Conservation (phyloP, 2,797 vertebrate species). For the Melopsittacus undulatus region DNA sequence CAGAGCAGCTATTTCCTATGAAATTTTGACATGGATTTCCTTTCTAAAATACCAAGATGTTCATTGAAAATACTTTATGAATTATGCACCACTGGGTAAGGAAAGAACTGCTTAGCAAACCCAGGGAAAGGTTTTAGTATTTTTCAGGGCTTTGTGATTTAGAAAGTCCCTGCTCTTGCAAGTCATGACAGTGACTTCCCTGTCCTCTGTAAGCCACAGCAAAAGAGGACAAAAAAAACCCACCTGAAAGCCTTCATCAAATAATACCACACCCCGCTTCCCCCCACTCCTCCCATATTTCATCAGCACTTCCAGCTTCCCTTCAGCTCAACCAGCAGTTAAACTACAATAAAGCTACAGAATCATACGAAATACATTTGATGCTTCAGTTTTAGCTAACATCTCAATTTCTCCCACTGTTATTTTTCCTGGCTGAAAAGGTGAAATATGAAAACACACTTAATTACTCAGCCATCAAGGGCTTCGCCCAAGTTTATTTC, state of each 20-base stretch:
- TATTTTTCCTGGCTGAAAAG: neutral
- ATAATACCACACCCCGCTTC: neutral
- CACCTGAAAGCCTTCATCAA: neutral
- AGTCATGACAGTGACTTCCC: neutral
- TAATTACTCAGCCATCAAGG: neutral
- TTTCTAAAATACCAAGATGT: neutral
- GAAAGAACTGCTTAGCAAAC: neutral
- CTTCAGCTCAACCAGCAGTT: neutral
- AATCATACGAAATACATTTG: neutral
- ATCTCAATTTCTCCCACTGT: neutral
- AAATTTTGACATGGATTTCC: neutral
- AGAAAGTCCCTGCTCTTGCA: neutral
- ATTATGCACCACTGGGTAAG: neutral
- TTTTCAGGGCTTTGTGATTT: neutral
- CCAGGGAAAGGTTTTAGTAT: neutral
- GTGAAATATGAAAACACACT: neutral
- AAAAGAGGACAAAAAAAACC: fast-evolving
- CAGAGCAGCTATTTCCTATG: neutral
- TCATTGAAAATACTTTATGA: neutral
- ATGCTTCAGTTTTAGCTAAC: neutral
- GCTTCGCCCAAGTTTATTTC: neutral
- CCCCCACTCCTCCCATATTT: neutral
- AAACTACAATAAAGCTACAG: neutral
- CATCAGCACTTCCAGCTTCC: neutral
- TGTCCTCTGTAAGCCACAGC: neutral